Conservation (phyloP, 2,113 vertebrate species). For the Scomber japonicus region DNA sequence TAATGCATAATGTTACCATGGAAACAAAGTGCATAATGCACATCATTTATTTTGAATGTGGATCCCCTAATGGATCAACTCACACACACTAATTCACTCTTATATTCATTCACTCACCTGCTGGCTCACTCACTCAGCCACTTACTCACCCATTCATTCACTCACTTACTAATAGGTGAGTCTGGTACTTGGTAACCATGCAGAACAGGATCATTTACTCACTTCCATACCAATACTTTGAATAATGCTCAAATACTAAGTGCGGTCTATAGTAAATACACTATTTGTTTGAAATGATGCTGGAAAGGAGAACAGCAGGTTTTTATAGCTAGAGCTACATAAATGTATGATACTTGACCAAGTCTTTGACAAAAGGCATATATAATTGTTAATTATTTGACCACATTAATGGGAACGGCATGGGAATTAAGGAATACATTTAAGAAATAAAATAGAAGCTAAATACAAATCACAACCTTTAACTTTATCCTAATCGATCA, state of each 20-base stretch:
- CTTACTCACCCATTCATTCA: not conserved
- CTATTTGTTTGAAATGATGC: not conserved
- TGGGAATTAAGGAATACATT: not conserved
- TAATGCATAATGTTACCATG: constrained; percentile 10
- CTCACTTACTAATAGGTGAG: not conserved
- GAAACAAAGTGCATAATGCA: constrained; percentile 28
- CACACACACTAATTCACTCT: not conserved
- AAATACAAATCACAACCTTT: not conserved
- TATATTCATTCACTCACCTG: not conserved
- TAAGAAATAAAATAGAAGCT: constrained; percentile 1
- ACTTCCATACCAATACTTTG: not conserved
- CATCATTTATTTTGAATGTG: not conserved
- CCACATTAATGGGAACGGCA: not conserved
- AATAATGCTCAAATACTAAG: not conserved
- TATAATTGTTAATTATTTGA: constrained; percentile 3
- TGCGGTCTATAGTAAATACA: not conserved
- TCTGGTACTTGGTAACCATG: not conserved
- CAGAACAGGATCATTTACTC: not conserved
- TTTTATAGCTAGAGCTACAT: not conserved
- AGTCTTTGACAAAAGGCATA: constrained; percentile 1
- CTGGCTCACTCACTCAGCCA: not conserved
- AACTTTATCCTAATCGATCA: not conserved
- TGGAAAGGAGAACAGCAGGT: not conserved
- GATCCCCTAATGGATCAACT: not conserved
- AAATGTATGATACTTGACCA: not conserved